phyloP scores from a whole-genome alignment of 2,888 invertebrate genomes.

The Julus scandinavius region DNA sequence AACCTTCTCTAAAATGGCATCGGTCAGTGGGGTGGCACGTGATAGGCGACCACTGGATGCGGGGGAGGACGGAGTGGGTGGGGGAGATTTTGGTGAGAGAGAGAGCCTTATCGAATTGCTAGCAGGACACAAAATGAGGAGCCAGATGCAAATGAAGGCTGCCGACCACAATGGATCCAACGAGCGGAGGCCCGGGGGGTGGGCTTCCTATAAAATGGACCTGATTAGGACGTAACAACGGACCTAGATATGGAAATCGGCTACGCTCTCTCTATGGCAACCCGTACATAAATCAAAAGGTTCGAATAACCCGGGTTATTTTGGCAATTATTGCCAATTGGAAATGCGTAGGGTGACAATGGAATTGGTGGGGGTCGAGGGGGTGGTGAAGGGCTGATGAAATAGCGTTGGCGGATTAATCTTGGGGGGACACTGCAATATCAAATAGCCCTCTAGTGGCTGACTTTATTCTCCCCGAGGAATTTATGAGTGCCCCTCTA shows the following conservation, averaged over 20 bases:
- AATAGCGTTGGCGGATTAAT: not conserved
- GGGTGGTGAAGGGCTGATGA: not conserved
- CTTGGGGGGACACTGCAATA: not conserved
- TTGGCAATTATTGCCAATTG: constrained; percentile 1
- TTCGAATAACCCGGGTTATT: constrained; percentile 25
- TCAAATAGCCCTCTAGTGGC: not conserved
- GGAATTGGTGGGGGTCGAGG: not conserved
- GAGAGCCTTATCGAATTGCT: constrained; percentile 2
- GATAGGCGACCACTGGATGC: not conserved
- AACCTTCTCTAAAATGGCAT: not conserved
- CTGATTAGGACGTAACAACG: no score
- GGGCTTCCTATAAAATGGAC: not conserved
- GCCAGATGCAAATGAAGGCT: constrained; percentile 4
- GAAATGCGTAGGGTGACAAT: constrained; percentile 33
- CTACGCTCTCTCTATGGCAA: not conserved
- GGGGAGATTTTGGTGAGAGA: not conserved
- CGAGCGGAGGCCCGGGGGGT: not conserved
- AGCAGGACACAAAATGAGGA: not conserved
- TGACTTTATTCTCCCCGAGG: not conserved
- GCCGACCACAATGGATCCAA: not conserved
- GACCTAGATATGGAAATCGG: not conserved
- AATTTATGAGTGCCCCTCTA: constrained; percentile 12
- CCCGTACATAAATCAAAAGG: constrained; percentile 14
- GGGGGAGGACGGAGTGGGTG: not conserved
- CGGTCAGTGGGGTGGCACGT: constrained; percentile 19